Base-by-base conservation (phyloP, 2,113 vertebrate species). In the Motacilla alba region DNA sequence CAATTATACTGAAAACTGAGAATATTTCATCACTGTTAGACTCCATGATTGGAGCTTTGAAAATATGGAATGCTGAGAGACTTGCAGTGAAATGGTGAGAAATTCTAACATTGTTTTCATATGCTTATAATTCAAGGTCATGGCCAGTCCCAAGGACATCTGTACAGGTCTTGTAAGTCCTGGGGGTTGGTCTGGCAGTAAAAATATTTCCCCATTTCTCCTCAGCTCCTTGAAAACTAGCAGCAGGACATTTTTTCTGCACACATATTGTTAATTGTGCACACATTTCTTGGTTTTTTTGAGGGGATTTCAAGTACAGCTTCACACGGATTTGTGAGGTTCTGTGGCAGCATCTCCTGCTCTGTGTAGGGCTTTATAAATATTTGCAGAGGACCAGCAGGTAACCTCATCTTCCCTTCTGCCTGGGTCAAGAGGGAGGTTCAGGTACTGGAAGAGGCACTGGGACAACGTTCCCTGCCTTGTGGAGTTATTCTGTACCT, bases 121-220 rank as follows among this genome's bases (percentile, higher is more conserved):
- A 37, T 60, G 26, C 12, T 46, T 68, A 2, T 22, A 52, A 41
- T 58, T 78, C 64, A 69, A 62, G 24, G 77, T 77, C 19, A 11
- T 9, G 30, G 41, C 15, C 67, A 28, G 22, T 44, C 41, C 30
- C 9, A 33, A 0, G 0, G 2, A 46, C 14, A 3, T 44, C 35
- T 62, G 19, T 52, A 33, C 41, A 43, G 37, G 72, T 82, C 37
- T 3, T 28, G 1, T 35, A 47, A 26, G 26, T 67, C 27, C 49
- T 66, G 12, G 23, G 31, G 11, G 5, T 12, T 59, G 39, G 3
- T 47, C 60, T 87, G 46, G 26, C n/a, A 53, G 10, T 23, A 66
- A 52, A 60, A 73, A 37, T 50, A 33, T 10, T 69, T 62, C 31
- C n/a, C 22, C 4, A 0, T 62, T 91, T 83, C 55, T 69, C 20